These are phyloP conservation scores for sheep (Ovis aries) DNA, from an alignment of 2,113 vertebrate genomes.

Conservation along the genomic window DNA sequence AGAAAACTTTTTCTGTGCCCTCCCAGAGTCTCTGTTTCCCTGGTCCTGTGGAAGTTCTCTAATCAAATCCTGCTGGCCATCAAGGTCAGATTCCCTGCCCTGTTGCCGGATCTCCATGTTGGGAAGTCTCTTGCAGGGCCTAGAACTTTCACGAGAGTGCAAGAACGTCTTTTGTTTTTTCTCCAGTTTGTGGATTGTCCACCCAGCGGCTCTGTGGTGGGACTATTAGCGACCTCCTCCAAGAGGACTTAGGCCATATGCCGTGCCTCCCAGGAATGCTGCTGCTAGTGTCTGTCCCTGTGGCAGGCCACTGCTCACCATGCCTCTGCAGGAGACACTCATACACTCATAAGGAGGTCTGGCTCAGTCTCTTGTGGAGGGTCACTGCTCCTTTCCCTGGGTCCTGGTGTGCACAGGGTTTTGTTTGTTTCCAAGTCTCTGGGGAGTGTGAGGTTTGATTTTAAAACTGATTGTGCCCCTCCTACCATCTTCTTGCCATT, in stretches of 20 bases:
- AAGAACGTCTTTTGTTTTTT: background rate
- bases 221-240: background rate
- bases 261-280: background rate
- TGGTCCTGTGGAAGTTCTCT: background rate
- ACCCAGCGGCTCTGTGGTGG: background rate
- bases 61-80: too few relatives aligned
- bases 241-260: background rate
- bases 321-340: background rate
- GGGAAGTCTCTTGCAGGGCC: background rate
- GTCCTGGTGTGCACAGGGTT: background rate
- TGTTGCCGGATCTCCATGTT: background rate
- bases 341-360: background rate
- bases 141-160: background rate
- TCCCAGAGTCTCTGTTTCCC: background rate
- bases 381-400: background rate
- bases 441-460: background rate
- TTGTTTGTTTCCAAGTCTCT: background rate
- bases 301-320: background rate
- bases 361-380: background rate
- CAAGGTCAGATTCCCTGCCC: background rate
- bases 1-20: background rate
- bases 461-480: background rate
- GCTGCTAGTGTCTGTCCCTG: background rate
- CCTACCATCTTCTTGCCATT: background rate
- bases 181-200: background rate